Evolutionary conservation across 2,888 invertebrate species (phyloP).

Genomic region (Megalurothrips usitatus): DNA sequence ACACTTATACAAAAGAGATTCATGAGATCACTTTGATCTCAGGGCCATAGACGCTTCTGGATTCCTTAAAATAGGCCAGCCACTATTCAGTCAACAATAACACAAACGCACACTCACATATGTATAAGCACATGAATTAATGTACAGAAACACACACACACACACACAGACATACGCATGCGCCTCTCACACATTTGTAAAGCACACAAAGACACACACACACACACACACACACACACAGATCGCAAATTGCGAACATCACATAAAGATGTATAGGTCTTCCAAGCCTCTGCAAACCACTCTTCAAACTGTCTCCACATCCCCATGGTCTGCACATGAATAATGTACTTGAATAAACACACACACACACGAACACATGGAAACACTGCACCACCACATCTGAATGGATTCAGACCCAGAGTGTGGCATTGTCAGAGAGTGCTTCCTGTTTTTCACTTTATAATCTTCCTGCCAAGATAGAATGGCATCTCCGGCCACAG

Average conservation of each 20-base stretch:
- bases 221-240: not conserved
- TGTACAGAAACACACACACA: constrained; percentile 6
- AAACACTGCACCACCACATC: too few relatives aligned
- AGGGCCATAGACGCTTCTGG: not conserved
- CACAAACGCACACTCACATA: not conserved
- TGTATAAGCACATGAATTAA: not conserved
- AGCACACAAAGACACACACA: not conserved
- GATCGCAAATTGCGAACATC: not conserved
- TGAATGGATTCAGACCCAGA: too few relatives aligned
- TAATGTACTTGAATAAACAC: too few relatives aligned
- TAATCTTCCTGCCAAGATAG: too few relatives aligned
- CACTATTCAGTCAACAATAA: not conserved
- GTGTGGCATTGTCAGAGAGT: too few relatives aligned
- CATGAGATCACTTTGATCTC: constrained; percentile 6
- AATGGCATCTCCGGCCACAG: too few relatives aligned
- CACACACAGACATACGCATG: not conserved
- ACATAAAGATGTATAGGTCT: not conserved
- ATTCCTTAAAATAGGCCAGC: constrained; percentile 12
- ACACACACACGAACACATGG: too few relatives aligned
- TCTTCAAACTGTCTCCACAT: not conserved
- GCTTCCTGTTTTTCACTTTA: too few relatives aligned
- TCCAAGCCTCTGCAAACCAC: constrained; percentile 18
- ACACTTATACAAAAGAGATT: constrained; percentile 16
- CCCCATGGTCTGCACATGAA: not conserved
- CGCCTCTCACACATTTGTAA: too few relatives aligned